phyloP scores from a whole-genome alignment of 2,797 vertebrate species.

The Phrynocephalus guinanensis region DNA sequence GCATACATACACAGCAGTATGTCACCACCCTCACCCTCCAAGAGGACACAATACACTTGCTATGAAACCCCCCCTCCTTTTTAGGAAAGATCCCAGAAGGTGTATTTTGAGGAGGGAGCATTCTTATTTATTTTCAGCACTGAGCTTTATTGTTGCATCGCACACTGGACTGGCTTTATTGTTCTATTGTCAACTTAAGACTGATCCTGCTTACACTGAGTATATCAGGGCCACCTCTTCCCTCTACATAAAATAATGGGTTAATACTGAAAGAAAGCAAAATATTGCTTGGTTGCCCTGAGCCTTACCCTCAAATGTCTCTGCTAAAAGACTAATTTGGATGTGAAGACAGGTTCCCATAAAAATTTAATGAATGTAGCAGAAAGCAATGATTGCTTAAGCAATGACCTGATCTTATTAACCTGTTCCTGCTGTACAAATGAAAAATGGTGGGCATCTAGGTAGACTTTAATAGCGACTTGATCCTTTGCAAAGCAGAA shows the following conservation, averaged over 20 bases:
- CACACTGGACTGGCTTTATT: neutral
- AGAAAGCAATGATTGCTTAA: neutral
- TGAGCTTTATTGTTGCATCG: neutral
- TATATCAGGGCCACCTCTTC: constrained; percentile 35
- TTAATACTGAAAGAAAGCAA: constrained; percentile 5
- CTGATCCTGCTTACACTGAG: constrained; percentile 14
- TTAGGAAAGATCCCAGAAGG: neutral
- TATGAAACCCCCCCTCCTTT: neutral
- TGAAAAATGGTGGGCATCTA: neutral
- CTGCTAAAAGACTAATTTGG: constrained; percentile 1
- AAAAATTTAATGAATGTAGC: constrained; percentile 8
- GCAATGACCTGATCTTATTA: neutral
- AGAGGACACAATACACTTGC: neutral
- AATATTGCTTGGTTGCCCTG: neutral
- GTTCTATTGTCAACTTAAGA: neutral
- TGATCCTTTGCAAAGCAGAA: neutral
- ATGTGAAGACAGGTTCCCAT: neutral
- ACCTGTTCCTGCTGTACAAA: neutral
- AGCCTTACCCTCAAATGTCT: neutral
- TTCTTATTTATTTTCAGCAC: neutral
- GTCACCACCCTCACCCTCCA: neutral
- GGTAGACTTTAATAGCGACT: neutral
- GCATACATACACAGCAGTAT: constrained; percentile 9
- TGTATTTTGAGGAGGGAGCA: neutral
- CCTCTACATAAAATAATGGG: constrained; percentile 58